Conservation (phyloP, 2,113 vertebrate genomes). For the Gallinago jamesoni region DNA sequence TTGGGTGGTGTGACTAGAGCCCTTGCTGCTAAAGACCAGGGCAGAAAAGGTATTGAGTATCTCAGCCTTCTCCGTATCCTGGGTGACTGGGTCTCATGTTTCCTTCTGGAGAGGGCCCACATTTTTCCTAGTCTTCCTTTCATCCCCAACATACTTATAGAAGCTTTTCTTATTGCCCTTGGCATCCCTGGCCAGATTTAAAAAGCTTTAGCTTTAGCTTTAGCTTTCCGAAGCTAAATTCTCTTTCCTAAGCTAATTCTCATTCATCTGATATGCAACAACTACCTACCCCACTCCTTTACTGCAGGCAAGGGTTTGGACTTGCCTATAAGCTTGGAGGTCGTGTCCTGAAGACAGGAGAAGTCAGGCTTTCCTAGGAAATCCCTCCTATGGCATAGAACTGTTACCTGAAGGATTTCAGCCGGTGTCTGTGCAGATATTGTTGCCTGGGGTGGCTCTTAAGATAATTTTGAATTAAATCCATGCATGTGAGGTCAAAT, state of each 20-base stretch:
- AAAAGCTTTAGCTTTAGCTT: too few species aligned
- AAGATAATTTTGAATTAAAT: not conserved
- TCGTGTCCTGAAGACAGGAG: not conserved
- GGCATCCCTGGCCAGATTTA: not conserved
- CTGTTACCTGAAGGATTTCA: not conserved
- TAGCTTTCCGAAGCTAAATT: not conserved
- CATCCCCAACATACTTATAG: not conserved
- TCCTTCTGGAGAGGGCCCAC: too few species aligned
- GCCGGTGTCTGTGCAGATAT: too few species aligned
- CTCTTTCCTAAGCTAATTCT: not conserved
- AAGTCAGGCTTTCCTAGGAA: not conserved
- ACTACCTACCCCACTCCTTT: not conserved
- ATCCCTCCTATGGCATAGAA: not conserved
- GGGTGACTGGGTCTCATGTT: too few species aligned
- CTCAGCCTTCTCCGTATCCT: too few species aligned
- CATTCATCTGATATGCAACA: not conserved
- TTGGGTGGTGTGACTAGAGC: not conserved
- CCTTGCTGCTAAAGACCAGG: not conserved
- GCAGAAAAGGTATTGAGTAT: not conserved
- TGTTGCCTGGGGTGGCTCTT: not conserved
- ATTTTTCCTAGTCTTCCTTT: not conserved
- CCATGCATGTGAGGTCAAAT: not conserved
- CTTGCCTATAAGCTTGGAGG: accelerated
- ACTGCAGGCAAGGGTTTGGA: not conserved
- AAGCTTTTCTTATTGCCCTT: not conserved